A percentile compares a stretch with the other conserved stretches of the same genome.
These are phyloP conservation scores for Trichosurus vulpecula DNA, from an alignment of 2,797 vertebrate genomes.

Conservation along the genomic window DNA sequence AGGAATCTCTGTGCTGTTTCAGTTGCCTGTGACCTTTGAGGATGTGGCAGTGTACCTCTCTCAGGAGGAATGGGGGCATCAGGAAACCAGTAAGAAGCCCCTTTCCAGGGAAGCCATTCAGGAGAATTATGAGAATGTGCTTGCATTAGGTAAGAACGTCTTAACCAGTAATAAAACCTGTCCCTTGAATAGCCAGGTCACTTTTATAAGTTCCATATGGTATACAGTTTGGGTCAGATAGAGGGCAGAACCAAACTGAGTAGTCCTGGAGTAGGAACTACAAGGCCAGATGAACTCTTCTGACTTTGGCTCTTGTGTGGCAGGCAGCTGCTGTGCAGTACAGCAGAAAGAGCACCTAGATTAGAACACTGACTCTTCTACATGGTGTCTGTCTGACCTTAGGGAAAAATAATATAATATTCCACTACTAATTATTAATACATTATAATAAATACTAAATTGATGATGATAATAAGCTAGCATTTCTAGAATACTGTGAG, in stretches of 20 bases:
- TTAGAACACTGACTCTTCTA: neutral
- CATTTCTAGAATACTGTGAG: neutral
- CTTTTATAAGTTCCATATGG: neutral
- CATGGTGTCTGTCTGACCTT: neutral
- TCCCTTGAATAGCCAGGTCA: neutral
- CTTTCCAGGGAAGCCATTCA: slow-evolving; percentile 72
- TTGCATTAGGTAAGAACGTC: slow-evolving; percentile 81
- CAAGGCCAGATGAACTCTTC: neutral
- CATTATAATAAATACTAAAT: no score
- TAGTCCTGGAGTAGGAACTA: neutral
- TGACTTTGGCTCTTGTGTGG: neutral
- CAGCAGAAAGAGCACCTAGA: neutral
- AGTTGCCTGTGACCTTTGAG: slow-evolving; percentile 66
- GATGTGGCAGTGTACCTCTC: slow-evolving; percentile 71
- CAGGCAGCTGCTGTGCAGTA: neutral
- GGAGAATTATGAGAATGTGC: slow-evolving; percentile 81
- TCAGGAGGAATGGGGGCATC: slow-evolving; percentile 76
- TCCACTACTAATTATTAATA: neutral
- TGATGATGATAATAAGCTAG: neutral
- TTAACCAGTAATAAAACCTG: slow-evolving; percentile 54
- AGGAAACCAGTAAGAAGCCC: slow-evolving; percentile 65
- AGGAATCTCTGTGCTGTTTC: slow-evolving; percentile 65
- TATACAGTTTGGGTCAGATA: neutral
- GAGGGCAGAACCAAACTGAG: neutral
- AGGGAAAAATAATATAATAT: neutral